Evolutionary conservation across 2,797 vertebrate species (phyloP).

Genomic region (Oceanodroma leucorhoa): DNA sequence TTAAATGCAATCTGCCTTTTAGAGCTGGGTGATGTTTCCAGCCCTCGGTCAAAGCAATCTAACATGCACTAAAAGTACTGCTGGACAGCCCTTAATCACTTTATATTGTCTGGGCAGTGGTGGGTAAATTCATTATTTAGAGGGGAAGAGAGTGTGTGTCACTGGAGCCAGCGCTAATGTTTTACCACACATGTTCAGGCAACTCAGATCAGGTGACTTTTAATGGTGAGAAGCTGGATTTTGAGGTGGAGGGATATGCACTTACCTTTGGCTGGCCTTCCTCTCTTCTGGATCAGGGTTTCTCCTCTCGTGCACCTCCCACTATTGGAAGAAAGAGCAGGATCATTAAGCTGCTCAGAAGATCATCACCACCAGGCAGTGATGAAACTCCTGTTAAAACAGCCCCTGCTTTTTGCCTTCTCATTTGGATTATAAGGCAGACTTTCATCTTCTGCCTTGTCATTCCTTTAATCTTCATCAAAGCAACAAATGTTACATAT

Average conservation of each 20-base stretch:
- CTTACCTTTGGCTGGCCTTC: background rate
- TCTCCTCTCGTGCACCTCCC: background rate
- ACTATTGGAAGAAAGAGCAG: background rate
- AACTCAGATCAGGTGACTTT: background rate
- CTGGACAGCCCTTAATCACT: slow-evolving; percentile 38
- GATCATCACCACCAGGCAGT: background rate
- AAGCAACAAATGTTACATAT: background rate
- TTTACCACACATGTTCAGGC: background rate
- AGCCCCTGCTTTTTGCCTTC: background rate
- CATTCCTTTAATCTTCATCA: background rate
- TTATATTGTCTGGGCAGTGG: background rate
- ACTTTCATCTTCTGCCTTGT: background rate
- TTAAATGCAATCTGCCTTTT: slow-evolving; percentile 32
- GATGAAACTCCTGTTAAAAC: background rate
- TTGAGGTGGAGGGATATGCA: background rate
- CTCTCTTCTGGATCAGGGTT: background rate
- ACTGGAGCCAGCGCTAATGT: background rate
- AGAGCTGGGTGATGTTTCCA: slow-evolving; percentile 18
- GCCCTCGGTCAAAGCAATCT: slow-evolving; percentile 32
- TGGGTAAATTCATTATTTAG: slow-evolving; percentile 35
- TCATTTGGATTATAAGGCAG: background rate
- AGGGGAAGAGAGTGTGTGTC: background rate
- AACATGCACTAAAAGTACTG: background rate
- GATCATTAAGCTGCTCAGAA: background rate
- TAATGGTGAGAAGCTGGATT: background rate